These are phyloP conservation scores for Spodoptera frugiperda DNA, from an alignment of 1,140 invertebrate species.

Conservation along the genomic window DNA sequence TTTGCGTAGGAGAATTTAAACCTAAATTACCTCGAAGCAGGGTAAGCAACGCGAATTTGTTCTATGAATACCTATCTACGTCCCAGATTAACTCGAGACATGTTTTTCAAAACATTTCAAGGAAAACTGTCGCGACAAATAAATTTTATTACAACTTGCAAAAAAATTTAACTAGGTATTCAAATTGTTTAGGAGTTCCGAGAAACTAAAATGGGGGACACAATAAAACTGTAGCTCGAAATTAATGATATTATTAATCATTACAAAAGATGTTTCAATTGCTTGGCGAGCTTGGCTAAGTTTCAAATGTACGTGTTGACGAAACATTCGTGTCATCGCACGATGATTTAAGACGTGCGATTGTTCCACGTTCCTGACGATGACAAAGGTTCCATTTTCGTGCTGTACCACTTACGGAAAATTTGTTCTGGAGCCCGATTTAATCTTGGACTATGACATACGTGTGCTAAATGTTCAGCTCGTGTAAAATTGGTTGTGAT, in stretches of 20 bases:
- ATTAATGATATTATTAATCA: conserved; percentile 45
- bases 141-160: conserved; percentile 10
- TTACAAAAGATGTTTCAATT: conserved; percentile 43
- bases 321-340: conserved; percentile 27
- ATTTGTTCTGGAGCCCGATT: conserved; percentile 24
- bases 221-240: conserved; percentile 17
- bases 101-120: conserved; percentile 39
- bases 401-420: conserved; percentile 27
- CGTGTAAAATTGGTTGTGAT: no score
- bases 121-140: conserved; percentile 27
- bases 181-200: conserved; percentile 24
- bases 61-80: neutral
- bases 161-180: conserved; percentile 32
- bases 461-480: neutral
- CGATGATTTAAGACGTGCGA: conserved; percentile 39
- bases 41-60: neutral
- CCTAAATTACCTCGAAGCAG: neutral
- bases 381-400: conserved; percentile 25
- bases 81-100: conserved; percentile 5
- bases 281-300: neutral
- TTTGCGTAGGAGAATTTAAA: neutral
- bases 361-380: conserved; percentile 21
- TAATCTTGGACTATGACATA: neutral
- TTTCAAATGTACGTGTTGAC: conserved; percentile 36
- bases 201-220: conserved; percentile 32